Conservation (phyloP, 2,888 invertebrate species). For the Temnothorax ravouxi region DNA sequence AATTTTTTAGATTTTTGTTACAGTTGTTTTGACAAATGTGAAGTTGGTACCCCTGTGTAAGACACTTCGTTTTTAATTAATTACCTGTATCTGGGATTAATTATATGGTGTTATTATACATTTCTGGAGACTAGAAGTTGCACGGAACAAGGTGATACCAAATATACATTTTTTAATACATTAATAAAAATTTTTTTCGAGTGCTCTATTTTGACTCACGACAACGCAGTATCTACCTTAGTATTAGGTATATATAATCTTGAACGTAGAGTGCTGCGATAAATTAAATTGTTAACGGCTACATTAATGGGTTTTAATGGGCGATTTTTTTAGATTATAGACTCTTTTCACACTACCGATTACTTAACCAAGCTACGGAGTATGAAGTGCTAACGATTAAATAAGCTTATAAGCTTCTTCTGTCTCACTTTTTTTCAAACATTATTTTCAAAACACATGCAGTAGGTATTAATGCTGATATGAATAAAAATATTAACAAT, state of each 20-base stretch:
- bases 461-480: not conserved
- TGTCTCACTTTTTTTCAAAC: not conserved
- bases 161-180: too few species aligned
- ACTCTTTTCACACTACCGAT: slow-evolving; percentile 1
- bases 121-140: too few species aligned
- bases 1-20: too few species aligned
- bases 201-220: too few species aligned
- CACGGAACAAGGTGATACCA: too few species aligned
- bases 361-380: slow-evolving; percentile 5
- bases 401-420: not conserved
- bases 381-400: slow-evolving; percentile 4
- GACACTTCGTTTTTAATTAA: too few species aligned
- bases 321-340: slow-evolving; percentile 22
- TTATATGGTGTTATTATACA: too few species aligned
- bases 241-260: slow-evolving; percentile 17
- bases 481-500: not conserved
- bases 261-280: not conserved
- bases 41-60: too few species aligned
- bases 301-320: slow-evolving; percentile 26
- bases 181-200: too few species aligned
- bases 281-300: slow-evolving; percentile 31
- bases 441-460: not conserved
- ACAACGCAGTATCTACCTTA: too few species aligned
- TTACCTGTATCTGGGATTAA: too few species aligned
- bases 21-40: too few species aligned